phyloP scores from a whole-genome alignment of 1,140 invertebrate genomes.

The Zaprionus ghesquierei region DNA sequence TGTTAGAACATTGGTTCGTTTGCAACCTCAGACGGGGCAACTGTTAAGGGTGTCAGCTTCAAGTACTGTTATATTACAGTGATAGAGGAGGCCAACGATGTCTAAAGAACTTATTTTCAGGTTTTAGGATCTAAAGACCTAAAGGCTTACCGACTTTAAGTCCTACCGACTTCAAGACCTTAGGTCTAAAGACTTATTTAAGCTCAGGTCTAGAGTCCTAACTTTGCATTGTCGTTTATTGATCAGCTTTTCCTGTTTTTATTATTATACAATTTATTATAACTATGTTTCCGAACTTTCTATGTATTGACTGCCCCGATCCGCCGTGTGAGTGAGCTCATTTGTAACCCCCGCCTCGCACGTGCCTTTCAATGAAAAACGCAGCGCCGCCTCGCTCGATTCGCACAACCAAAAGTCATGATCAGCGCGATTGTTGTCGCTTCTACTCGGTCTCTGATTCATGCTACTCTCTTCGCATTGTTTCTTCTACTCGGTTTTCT shows the following conservation, averaged over 20 bases:
- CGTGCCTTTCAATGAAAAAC: conserved; percentile 66
- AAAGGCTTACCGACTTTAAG: too few species aligned
- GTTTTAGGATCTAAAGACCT: too few species aligned
- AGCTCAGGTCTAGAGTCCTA: too few species aligned
- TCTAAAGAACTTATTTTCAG: too few species aligned
- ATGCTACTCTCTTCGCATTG: conserved; percentile 35
- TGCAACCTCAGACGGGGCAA: too few species aligned
- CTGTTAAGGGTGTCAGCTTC: too few species aligned
- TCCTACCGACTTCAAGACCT: too few species aligned
- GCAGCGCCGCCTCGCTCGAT: conserved; percentile 42
- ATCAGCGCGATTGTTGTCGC: conserved; percentile 40
- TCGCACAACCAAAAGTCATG: conserved; percentile 72
- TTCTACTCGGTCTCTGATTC: conserved; percentile 60
- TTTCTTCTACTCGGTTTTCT: conserved; percentile 17
- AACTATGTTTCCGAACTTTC: background rate
- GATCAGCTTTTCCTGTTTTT: background rate
- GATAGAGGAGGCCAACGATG: too few species aligned
- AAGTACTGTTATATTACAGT: too few species aligned
- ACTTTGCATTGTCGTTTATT: background rate
- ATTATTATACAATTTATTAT: background rate
- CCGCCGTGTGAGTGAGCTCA: conserved; percentile 49
- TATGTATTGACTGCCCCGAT: background rate
- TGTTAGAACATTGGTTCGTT: too few species aligned
- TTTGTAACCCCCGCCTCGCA: conserved; percentile 54
- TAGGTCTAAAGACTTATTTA: too few species aligned